Conservation (phyloP, 2,797 vertebrate genomes). For the Tenualosa thibaudeaui region DNA sequence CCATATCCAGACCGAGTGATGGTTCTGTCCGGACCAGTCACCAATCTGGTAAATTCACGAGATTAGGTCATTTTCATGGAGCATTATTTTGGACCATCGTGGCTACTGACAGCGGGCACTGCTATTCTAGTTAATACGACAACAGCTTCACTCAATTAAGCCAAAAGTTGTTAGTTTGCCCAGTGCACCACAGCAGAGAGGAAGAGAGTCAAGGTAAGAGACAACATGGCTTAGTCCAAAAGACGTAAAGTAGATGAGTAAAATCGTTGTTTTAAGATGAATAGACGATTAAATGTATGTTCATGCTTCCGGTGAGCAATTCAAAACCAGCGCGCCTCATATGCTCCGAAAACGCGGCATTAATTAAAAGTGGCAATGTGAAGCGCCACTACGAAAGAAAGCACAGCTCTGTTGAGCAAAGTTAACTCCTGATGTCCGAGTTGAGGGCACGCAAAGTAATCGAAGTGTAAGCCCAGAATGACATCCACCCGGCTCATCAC, state of each 20-base stretch:
- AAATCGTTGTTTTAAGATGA: constrained; percentile 15
- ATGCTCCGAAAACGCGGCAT: not conserved
- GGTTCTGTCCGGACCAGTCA: no score
- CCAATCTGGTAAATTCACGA: no score
- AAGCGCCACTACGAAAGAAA: constrained; percentile 17
- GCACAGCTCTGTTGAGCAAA: not conserved
- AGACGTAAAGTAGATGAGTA: not conserved
- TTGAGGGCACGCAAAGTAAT: not conserved
- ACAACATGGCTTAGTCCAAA: constrained; percentile 16
- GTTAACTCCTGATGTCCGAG: no score
- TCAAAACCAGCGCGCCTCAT: constrained; percentile 15
- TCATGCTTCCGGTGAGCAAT: not conserved
- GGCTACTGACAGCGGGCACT: no score
- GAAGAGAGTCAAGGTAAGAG: no score
- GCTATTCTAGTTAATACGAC: no score
- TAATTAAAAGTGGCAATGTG: not conserved
- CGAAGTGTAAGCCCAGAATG: not conserved
- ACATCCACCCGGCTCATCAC: not conserved
- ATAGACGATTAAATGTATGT: constrained; percentile 3
- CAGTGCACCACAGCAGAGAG: no score
- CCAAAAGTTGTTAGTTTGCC: no score
- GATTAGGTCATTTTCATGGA: no score
- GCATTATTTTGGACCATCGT: not conserved
- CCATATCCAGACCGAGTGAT: no score
- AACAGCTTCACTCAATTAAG: no score